Base-by-base conservation (phyloP, 2,888 invertebrate species). In the Ariolimax columbianus region DNA sequence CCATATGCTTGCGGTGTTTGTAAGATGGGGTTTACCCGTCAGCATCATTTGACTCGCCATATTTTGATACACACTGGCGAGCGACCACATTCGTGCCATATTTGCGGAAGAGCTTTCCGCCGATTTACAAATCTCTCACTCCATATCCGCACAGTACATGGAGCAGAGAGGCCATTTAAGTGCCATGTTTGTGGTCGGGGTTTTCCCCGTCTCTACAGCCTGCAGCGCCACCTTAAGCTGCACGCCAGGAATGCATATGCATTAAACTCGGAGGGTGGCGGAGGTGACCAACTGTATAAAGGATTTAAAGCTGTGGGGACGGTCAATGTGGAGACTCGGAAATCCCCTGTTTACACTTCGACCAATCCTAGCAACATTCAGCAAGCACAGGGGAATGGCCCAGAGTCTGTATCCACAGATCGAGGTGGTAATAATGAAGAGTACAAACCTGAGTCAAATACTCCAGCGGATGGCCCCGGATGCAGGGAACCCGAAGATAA, bases 1-100 rank as follows among this genome's bases (percentile, higher is more conserved):
- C 85, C 85, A 19, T 85, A 85, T 66, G 85, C 85, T 0, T 85
- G 85, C 72, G 85, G 85, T 11, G 85, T 85, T 4, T 85, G 85
- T 40, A 85, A 85, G 33, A 85, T 85, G 85, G 85, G 85, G 19
- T 85, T 85, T 36, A 85, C 85, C 1, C 66, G 85, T 0, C 85
- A 85, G 78, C 85, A 85, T 63, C 85, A 85, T 66, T 72, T 85
- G 26, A 85, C 85, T 7, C 82, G 85, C n/a, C 85, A 85, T 77
- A 85, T 85, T 70, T 55, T 85, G 26, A 85, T 85, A 47, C 85
- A 85, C 63, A 85, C 85, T 30, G 85, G 85, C 3, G 85, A 85
- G 55, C 77, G 85, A 14, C 85, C 85, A 23, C 85, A 85, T 70
- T 82, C 85, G 17, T 85, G 85, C 43, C 82, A 85, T 36, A 68